These are phyloP conservation scores for Leuctra nigra DNA, from an alignment of 2,888 invertebrate species.

Conservation along the genomic window DNA sequence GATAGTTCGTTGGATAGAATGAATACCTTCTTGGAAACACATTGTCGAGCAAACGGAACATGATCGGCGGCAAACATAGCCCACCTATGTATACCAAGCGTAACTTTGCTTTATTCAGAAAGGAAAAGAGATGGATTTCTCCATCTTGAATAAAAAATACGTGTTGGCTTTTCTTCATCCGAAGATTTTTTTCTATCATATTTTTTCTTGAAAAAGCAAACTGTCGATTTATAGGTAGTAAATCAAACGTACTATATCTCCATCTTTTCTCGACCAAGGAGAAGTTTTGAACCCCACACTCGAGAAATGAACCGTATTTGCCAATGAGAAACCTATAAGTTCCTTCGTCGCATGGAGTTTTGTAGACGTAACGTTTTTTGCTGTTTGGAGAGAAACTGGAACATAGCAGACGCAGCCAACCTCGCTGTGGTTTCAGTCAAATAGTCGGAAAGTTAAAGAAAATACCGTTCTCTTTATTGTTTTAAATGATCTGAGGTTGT, in stretches of 20 bases:
- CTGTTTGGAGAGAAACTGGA: too few species aligned
- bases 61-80: too few species aligned
- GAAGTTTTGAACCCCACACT: background rate
- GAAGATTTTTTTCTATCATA: background rate
- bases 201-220: background rate
- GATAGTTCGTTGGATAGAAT: too few species aligned
- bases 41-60: background rate
- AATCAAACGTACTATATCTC: constrained; percentile 2
- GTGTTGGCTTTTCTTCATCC: too few species aligned
- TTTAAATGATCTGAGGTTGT: too few species aligned
- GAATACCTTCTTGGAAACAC: too few species aligned
- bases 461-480: too few species aligned
- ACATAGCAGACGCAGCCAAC: too few species aligned
- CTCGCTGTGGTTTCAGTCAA: too few species aligned
- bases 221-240: constrained; percentile 4
- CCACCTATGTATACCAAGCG: background rate
- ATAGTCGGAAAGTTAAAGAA: too few species aligned
- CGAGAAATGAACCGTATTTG: background rate
- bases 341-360: background rate
- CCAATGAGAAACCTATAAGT: background rate
- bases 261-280: background rate
- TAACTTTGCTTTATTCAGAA: background rate
- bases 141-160: too few species aligned
- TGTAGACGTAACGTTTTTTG: background rate
- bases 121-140: background rate